A percentile compares a stretch with the other conserved stretches of the same genome.
These are phyloP conservation scores for Sphaerophoria taeniata DNA, from an alignment of 2,888 invertebrate species.

Conservation along the genomic window DNA sequence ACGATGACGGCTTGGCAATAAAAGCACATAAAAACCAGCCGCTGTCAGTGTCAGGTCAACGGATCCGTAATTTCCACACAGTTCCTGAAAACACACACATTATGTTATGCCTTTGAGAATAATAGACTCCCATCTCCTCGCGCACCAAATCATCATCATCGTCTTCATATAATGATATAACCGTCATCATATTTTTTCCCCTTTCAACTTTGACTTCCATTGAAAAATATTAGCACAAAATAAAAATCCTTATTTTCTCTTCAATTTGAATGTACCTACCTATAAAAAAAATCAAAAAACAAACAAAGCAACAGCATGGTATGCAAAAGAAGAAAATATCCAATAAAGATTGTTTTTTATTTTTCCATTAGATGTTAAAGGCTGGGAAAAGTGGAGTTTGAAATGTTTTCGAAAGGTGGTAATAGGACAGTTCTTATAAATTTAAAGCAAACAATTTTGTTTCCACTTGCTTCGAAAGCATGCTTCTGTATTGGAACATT, in stretches of 20 bases:
- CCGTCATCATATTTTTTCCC: constrained; percentile 57
- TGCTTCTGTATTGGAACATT: constrained; percentile 57
- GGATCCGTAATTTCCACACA: constrained; percentile 17
- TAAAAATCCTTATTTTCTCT: constrained; percentile 55
- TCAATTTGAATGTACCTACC: constrained; percentile 51
- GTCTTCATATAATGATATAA: constrained; percentile 67
- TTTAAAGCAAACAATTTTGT: constrained; percentile 57
- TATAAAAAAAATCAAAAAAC: constrained; percentile 38
- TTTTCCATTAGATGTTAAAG: constrained; percentile 11
- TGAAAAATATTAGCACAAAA: constrained; percentile 50
- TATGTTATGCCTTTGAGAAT: constrained; percentile 41
- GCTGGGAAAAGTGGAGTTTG: not conserved
- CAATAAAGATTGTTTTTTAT: constrained; percentile 53
- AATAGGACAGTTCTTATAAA: constrained; percentile 53
- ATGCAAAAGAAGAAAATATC: constrained; percentile 21
- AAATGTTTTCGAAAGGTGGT: constrained; percentile 53
- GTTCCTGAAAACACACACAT: constrained; percentile 21
- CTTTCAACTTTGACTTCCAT: constrained; percentile 36
- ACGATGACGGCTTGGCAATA: constrained; percentile 46
- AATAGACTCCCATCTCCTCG: constrained; percentile 69
- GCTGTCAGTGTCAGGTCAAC: constrained; percentile 71
- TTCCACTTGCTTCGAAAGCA: constrained; percentile 31
- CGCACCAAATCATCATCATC: constrained; percentile 52
- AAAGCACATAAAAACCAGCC: constrained; percentile 69
- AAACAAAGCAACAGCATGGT: constrained; percentile 60